phyloP scores from a whole-genome alignment of 2,888 invertebrate species.

The Apotomis capreana region DNA sequence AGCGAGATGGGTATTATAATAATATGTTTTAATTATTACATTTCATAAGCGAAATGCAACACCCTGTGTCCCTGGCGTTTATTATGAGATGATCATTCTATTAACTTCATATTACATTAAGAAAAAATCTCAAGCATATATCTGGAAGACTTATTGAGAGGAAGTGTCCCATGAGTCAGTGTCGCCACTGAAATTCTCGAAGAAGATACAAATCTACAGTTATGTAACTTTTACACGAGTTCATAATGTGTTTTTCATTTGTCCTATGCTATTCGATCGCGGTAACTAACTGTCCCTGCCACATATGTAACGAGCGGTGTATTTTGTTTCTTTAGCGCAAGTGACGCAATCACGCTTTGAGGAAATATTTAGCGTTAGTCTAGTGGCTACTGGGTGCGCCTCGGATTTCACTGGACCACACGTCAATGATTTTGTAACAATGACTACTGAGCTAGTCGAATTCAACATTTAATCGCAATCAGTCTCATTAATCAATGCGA shows the following conservation, averaged over 20 bases:
- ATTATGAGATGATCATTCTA: slow-evolving; percentile 1
- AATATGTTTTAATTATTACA: not conserved
- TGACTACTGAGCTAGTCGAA: slow-evolving; percentile 6
- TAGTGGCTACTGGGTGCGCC: slow-evolving; percentile 44
- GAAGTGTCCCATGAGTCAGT: slow-evolving; percentile 12
- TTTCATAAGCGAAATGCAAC: slow-evolving; percentile 2
- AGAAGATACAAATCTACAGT: slow-evolving; percentile 3
- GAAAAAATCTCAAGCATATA: not conserved
- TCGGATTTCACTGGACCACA: slow-evolving; percentile 47
- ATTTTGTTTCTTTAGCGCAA: slow-evolving; percentile 48
- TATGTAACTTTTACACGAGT: slow-evolving; percentile 30
- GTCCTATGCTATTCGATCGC: slow-evolving; percentile 24
- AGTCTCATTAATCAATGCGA: slow-evolving; percentile 12
- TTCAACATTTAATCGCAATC: slow-evolving; percentile 4
- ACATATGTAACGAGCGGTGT: slow-evolving; percentile 45
- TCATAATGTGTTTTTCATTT: slow-evolving; percentile 32
- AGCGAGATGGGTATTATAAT: too few species aligned
- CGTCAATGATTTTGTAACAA: slow-evolving; percentile 48
- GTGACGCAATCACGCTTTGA: slow-evolving; percentile 51
- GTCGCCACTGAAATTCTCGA: slow-evolving; percentile 14
- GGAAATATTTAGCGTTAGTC: slow-evolving; percentile 53
- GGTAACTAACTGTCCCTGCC: slow-evolving; percentile 37
- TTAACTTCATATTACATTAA: not conserved
- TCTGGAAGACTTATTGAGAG: slow-evolving; percentile 12
- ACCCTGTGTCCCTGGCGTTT: slow-evolving; percentile 4